Conservation (phyloP, 2,797 vertebrate species). For the Malurus splendens region DNA sequence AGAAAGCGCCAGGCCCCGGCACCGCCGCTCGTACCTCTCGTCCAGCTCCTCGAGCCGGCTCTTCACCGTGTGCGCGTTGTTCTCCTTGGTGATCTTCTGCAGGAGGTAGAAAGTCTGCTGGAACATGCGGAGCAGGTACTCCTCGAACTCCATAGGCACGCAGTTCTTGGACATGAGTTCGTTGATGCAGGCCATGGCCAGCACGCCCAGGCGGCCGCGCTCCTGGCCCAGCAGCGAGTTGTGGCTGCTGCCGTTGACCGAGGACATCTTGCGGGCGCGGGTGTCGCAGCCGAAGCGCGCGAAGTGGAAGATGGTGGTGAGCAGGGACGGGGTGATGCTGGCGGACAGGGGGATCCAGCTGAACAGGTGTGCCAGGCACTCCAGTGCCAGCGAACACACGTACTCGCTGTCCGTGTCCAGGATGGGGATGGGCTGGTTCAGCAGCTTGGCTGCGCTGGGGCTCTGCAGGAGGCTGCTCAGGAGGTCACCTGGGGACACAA, state of each 20-base stretch:
- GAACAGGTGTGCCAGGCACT: slow-evolving; percentile 97
- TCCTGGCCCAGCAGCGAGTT: slow-evolving; percentile 74
- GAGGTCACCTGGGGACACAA: slow-evolving; percentile 73
- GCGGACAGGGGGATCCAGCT: slow-evolving; percentile 98
- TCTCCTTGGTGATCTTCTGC: slow-evolving; percentile 90
- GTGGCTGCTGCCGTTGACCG: slow-evolving; percentile 78
- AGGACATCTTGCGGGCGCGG: slow-evolving; percentile 73
- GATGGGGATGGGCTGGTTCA: slow-evolving; percentile 88
- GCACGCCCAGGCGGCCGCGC: slow-evolving; percentile 85
- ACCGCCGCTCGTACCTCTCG: slow-evolving; percentile 81
- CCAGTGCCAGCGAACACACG: slow-evolving; percentile 89
- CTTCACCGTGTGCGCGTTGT: slow-evolving; percentile 89
- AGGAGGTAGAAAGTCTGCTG: slow-evolving; percentile 98
- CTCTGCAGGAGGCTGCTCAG: slow-evolving; percentile 89
- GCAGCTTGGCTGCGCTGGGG: slow-evolving; percentile 84
- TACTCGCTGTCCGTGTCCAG: slow-evolving; percentile 89
- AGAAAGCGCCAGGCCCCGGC: background rate
- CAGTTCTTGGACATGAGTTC: slow-evolving; percentile 99
- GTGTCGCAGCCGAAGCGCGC: slow-evolving; percentile 94
- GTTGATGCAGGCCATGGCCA: slow-evolving; percentile 97
- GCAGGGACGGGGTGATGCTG: slow-evolving; percentile 93
- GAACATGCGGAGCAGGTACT: slow-evolving; percentile 96
- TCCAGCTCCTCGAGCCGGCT: slow-evolving; percentile 93
- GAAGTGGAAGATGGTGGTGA: slow-evolving; percentile 97
- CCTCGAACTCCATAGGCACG: slow-evolving; percentile 96